Base-by-base conservation (phyloP, 2,888 invertebrate species). In the Leucoptera coffeella region DNA sequence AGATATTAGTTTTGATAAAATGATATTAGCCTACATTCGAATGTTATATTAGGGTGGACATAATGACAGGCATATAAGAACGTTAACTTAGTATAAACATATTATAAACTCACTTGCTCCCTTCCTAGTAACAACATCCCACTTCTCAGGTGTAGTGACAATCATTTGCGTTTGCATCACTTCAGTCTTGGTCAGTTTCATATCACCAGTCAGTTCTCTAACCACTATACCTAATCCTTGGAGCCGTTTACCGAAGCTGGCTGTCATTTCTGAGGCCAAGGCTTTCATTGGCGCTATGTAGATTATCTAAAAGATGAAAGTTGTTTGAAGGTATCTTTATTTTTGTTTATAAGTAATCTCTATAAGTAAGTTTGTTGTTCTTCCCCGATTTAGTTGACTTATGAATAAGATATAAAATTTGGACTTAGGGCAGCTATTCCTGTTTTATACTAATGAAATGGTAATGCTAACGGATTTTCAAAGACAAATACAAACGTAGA, bases 201-300 rank as follows among this genome's bases (percentile, higher is more conserved):
- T 99, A 51, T 99, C 99, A 0, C 99, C 99, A 0, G 99, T 99
- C 36, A 96, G 61, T 55, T 99, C 99, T 27, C 84, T 75, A 0
- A 99, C 97, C 1, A 65, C 47, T 14, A 99, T 81, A 4, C 94
- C 93, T 2, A 87, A 60, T 1, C 64, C 60, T 29, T 54, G 52
- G 1, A 99, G 71, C 26, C 90, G 78, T 40, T 82, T 83, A 4
- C 85, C 81, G 56, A 99, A 99, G 52, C 89, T 97, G 0, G 81
- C 77, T 0, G 96, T 93, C 95, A 99, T 99, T 74, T 99, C 99
- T 1, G 96, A 85, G 0, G 99, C 99, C 21, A 99, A 59, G 0
- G 99, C 99, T 69, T 99, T 99, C 99, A 99, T 99, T 2, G 99
- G 99, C 1, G 97, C 97, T 38, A 99, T 89, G 58, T 99, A 99